phyloP scores from a whole-genome alignment of 1,140 invertebrate genomes.

The Zophobas atratus region DNA sequence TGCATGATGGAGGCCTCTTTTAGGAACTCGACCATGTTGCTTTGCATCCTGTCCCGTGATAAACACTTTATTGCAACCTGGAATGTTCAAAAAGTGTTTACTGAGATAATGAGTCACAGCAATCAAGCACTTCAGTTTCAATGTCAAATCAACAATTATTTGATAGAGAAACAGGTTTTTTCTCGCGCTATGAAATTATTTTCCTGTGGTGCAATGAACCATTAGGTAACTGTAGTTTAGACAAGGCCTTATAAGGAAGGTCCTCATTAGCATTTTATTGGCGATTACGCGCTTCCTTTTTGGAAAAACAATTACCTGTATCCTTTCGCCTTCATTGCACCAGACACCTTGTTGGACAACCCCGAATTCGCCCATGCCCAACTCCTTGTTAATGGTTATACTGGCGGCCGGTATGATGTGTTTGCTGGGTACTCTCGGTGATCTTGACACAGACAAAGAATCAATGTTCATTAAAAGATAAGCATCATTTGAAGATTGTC shows the following conservation, averaged over 20 bases:
- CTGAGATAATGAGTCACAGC: too few species aligned
- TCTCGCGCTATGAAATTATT: not conserved
- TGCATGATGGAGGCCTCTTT: slow-evolving; percentile 99
- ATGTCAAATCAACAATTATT: not conserved
- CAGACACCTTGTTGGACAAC: slow-evolving; percentile 98
- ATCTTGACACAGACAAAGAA: slow-evolving; percentile 59
- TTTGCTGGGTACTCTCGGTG: slow-evolving; percentile 83
- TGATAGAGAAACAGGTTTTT: not conserved
- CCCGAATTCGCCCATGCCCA: slow-evolving; percentile 97
- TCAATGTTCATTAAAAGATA: slow-evolving; percentile 58
- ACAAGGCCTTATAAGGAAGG: slow-evolving; percentile 17
- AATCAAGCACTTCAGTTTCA: slow-evolving; percentile 48
- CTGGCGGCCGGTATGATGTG: slow-evolving; percentile 96
- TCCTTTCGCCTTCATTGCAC: slow-evolving; percentile 95
- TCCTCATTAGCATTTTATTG: slow-evolving; percentile 8
- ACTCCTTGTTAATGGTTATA: slow-evolving; percentile 94
- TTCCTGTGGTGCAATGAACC: slow-evolving; percentile 22
- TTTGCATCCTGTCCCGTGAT: slow-evolving; percentile 93
- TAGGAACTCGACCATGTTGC: slow-evolving; percentile 96
- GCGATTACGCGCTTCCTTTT: not conserved
- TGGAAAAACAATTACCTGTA: slow-evolving; percentile 69
- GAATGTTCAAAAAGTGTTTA: slow-evolving; percentile 67
- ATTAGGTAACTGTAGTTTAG: slow-evolving; percentile 32
- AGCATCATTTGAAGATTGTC: slow-evolving; percentile 61
- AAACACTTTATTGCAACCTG: slow-evolving; percentile 99